Conservation (phyloP, 37 sponge, comb jelly and placozoan genomes). For the Axinella damicornis region DNA sequence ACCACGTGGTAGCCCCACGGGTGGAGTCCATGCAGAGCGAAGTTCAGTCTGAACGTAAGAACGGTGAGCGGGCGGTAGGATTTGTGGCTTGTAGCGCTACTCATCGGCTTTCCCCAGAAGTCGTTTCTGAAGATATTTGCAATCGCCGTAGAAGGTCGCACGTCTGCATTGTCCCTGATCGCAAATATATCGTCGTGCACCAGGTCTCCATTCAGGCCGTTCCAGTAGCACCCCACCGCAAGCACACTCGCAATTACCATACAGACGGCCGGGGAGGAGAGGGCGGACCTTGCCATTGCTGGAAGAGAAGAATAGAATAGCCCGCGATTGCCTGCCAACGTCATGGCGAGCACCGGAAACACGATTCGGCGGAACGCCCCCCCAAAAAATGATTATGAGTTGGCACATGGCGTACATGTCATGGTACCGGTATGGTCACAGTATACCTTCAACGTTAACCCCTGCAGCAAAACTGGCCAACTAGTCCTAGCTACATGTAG, state of each 20-base stretch:
- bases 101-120: constrained; percentile 91
- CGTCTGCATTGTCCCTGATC: constrained; percentile 81
- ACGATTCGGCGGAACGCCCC: no score
- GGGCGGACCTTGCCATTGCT: no score
- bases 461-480: no score
- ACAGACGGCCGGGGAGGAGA: not conserved
- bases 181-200: constrained; percentile 94
- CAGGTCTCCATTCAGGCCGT: constrained; percentile 71
- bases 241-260: not conserved
- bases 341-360: no score
- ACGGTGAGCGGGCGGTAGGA: constrained; percentile 90
- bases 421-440: no score
- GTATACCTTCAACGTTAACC: no score
- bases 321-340: no score
- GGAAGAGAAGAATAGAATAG: no score
- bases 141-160: constrained; percentile 58
- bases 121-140: constrained; percentile 61
- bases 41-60: constrained; percentile 87
- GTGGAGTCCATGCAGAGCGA: constrained; percentile 67
- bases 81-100: constrained; percentile 82
- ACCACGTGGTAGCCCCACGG: constrained; percentile 85
- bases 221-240: constrained; percentile 66
- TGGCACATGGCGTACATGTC: no score
- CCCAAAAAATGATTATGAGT: no score
- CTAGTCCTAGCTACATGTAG: no score